phyloP scores from a whole-genome alignment of 2,113 vertebrate genomes.

The Ochotona curzoniae region DNA sequence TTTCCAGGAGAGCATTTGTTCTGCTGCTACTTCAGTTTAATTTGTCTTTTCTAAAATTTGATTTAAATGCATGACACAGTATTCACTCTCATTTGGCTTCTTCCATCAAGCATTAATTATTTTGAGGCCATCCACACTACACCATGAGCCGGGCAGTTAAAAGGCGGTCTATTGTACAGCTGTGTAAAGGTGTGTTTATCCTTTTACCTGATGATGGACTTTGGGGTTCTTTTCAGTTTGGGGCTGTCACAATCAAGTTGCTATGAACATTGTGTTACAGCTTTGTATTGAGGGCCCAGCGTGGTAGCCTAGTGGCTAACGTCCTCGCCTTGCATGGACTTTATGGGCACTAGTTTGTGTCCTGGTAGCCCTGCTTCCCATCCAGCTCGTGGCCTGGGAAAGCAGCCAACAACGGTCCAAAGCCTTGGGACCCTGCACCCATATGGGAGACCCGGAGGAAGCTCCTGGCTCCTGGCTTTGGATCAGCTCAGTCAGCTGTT shows the following conservation, averaged over 20 bases:
- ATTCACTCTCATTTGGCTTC: neutral
- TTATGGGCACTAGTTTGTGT: too few relatives aligned
- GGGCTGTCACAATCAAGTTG: neutral
- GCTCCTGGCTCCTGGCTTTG: too few relatives aligned
- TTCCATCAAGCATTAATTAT: neutral
- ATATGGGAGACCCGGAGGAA: too few relatives aligned
- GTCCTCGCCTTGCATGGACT: too few relatives aligned
- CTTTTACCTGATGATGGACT: neutral
- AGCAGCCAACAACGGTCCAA: too few relatives aligned
- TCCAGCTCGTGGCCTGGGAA: too few relatives aligned
- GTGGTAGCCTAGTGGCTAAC: too few relatives aligned
- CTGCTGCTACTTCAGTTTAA: neutral
- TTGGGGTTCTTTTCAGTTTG: neutral
- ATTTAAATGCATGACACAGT: neutral
- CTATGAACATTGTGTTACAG: neutral
- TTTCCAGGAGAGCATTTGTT: neutral
- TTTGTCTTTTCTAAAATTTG: constrained; percentile 11
- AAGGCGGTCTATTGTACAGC: neutral
- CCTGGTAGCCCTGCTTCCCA: too few relatives aligned
- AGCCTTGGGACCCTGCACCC: too few relatives aligned
- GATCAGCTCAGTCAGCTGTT: too few relatives aligned
- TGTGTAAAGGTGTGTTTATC: neutral
- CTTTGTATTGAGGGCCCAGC: too few relatives aligned
- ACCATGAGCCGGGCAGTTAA: neutral
- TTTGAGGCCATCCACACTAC: neutral